Evolutionary conservation across 2,888 invertebrate genomes (phyloP).

Genomic region (Muscina levida): DNA sequence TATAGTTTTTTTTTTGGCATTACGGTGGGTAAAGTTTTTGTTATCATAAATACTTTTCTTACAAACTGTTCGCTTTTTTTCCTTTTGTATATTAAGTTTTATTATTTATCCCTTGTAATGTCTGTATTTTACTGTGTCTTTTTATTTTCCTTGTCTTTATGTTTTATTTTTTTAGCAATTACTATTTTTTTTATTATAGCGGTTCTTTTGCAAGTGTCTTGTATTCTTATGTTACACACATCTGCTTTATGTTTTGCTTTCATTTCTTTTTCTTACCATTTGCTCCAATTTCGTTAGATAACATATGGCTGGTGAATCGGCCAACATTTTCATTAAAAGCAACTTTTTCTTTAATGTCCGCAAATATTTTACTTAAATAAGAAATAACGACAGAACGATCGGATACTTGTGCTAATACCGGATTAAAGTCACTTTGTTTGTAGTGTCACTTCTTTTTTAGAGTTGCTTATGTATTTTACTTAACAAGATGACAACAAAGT

Average conservation of each 20-base stretch:
- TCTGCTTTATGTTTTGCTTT: background rate
- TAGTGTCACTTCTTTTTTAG: background rate
- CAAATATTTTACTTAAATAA: background rate
- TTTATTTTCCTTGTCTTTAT: too few relatives aligned
- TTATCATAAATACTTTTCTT: too few relatives aligned
- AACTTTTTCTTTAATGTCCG: background rate
- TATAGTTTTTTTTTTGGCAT: too few relatives aligned
- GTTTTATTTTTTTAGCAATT: background rate
- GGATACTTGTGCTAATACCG: too few relatives aligned
- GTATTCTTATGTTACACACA: background rate
- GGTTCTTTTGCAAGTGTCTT: background rate
- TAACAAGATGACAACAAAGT: constrained; percentile 6
- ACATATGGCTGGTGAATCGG: constrained; percentile 64
- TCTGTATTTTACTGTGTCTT: too few relatives aligned
- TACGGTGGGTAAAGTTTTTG: too few relatives aligned
- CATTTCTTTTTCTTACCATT: constrained; percentile 73
- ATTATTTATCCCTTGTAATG: too few relatives aligned
- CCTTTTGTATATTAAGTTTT: too few relatives aligned
- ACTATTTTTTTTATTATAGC: background rate
- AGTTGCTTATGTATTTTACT: background rate
- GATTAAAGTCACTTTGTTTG: background rate
- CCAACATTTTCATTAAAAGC: constrained; percentile 50
- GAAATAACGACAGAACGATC: constrained; percentile 1
- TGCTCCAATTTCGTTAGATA: constrained; percentile 77
- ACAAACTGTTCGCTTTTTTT: too few relatives aligned